Evolutionary conservation across 2,797 vertebrate species (phyloP), one percentile per base, ranked within the genome.

Genomic region (Acrossocheilus wenchowensis): DNA sequence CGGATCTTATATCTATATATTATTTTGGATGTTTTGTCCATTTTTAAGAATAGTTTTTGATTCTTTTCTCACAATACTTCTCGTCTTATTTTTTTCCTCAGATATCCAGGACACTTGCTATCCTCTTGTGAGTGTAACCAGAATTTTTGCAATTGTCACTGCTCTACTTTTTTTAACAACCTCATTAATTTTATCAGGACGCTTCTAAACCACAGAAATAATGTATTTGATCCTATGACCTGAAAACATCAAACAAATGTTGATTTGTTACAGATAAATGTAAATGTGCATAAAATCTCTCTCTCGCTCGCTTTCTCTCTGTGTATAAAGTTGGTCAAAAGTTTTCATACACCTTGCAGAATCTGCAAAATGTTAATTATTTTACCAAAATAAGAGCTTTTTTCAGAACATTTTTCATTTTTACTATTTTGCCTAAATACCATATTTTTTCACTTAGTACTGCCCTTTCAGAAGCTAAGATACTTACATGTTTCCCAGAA

Each of bases 61-160:
- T 74, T 54, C 1, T 30, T 82, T 72, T 82, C 21, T 82, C 48
- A 71, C 54, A 10, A 19, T 19, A 11, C 15, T 21, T 60, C 21
- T 6, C 1, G 0, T 73, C 45, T 11, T 34, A 5, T 64, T 48
- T 0, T 62, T 39, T 83, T 43, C 39, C 17, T 72, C 66, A 85
- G 84, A 80, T 80, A 21, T 72, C 30, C 84, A 39, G 77, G 84
- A 85, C 66, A 34, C 52, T 45, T 85, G 84, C 36, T 85, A 85
- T 60, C 54, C 66, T 48, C 4, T 85, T 41, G 6, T 80, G 19
- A 1, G 66, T 36, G 26, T 19, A 39, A 17, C 77, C 60, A 34
- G 84, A 79, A 36, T 54, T n/a, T 45, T 15, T n/a, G 50, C 77
- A 50, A 2, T 79, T 71, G 12, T 60, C 6, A 6, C 52, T 2